Base-by-base conservation (phyloP, 2,113 vertebrate species). In the Thinocorus orbignyianus region DNA sequence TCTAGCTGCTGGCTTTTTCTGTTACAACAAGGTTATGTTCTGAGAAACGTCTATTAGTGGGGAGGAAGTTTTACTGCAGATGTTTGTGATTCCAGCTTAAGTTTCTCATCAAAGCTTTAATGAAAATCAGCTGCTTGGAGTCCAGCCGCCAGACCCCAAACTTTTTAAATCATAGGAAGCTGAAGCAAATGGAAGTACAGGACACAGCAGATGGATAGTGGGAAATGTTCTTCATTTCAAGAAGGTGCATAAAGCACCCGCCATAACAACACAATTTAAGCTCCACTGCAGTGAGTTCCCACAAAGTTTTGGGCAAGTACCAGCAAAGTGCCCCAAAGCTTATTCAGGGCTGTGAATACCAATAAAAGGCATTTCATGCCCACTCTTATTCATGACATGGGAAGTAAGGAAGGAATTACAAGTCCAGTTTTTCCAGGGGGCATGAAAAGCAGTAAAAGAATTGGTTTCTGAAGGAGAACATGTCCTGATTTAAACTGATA, bases 21-120 rank as follows among this genome's bases (percentile, higher is more conserved):
- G 65, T 79, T 97, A 91, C 95, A 91, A 93, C 94, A 93, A 96
- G 83, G 95, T 97, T 98, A 97, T 96, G 86, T 97, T 97, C 98
- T 97, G 95, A 96, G 97, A 98, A 98, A 97, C 28, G 42, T 89
- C 95, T 95, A 87, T 97, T 96, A 97, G 96, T 90, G 80, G 92
- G 93, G 92, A 95, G 95, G 97, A 98, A 98, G 97, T 98, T 97
- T 97, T 96, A 90, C 92, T 97, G 97, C 98, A 98, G 97, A 98
- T 98, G 97, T 98, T 98, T 98, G 96, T 96, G 97, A 97, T 98
- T 98, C 97, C 94, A 97, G 93, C 96, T 98, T 96, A 93, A 97
- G 97, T 97, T 98, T 98, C 98, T 97, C 98, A 98, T 98, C 98
- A 97, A 97, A 97, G 86, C 74, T 95, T 93, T 98, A 98, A 98